Conservation (phyloP, 2,888 invertebrate species). For the Elegia similella region DNA sequence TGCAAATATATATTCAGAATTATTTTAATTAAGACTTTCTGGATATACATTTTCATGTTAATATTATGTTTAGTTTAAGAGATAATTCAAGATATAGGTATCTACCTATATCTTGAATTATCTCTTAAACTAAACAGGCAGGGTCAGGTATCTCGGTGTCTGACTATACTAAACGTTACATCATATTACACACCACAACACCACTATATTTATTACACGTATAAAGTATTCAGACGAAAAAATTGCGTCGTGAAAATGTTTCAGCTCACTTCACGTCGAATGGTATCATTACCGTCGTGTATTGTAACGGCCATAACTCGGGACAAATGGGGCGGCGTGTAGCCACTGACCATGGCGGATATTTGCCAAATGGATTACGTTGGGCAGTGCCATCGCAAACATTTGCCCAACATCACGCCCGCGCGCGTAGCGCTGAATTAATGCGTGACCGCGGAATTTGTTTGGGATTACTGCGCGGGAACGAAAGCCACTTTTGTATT, state of each 20-base stretch:
- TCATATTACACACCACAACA: no score
- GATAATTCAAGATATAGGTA: no score
- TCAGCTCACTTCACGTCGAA: not conserved
- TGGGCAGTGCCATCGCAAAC: slow-evolving; percentile 3
- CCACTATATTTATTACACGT: no score
- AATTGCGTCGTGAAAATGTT: not conserved
- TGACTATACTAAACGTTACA: no score
- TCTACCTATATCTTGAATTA: no score
- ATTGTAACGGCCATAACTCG: not conserved
- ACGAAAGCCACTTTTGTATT: not conserved
- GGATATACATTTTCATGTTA: no score
- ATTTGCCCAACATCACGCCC: slow-evolving; percentile 1
- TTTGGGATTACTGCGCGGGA: not conserved
- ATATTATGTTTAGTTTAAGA: no score
- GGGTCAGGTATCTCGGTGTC: no score
- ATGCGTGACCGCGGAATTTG: not conserved
- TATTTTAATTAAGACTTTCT: no score
- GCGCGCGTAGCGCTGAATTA: not conserved
- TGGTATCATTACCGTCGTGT: not conserved
- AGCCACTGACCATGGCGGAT: not conserved
- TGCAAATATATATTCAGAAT: no score
- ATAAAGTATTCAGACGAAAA: no score
- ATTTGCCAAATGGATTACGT: slow-evolving; percentile 11
- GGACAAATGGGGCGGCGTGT: slow-evolving; percentile 1
- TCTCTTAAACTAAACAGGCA: no score